These are phyloP conservation scores for Misgurnus anguillicaudatus DNA, from an alignment of 2,113 vertebrate genomes.

Conservation along the genomic window DNA sequence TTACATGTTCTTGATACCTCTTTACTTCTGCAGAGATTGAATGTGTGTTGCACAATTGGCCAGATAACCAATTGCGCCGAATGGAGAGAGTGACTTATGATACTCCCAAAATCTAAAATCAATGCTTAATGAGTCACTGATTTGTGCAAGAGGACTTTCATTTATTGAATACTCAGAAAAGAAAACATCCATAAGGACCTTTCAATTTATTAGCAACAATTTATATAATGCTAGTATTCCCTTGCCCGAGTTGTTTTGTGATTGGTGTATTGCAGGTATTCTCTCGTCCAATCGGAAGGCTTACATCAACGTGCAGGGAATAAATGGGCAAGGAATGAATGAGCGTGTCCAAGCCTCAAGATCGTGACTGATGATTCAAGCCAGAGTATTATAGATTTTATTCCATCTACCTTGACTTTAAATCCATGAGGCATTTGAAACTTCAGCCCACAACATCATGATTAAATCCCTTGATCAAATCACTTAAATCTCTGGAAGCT, in stretches of 20 bases:
- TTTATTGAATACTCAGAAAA: conserved; percentile 1
- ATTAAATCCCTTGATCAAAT: no score
- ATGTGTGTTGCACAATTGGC: conserved; percentile 14
- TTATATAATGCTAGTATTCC: background rate
- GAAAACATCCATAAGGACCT: background rate
- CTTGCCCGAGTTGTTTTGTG: background rate
- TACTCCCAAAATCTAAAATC: conserved; percentile 24
- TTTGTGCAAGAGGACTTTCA: conserved; percentile 6
- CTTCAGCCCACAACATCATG: background rate
- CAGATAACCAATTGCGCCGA: conserved; percentile 8
- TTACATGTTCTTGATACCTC: conserved; percentile 10
- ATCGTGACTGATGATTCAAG: background rate
- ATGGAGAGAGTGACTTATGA: conserved; percentile 1
- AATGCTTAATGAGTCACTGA: conserved; percentile 29
- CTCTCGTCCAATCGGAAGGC: background rate
- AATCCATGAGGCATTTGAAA: background rate
- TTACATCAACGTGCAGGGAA: background rate
- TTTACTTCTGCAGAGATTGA: conserved; percentile 18
- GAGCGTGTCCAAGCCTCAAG: background rate
- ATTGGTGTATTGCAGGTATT: background rate
- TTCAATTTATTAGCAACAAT: conserved; percentile 14
- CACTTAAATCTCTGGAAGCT: no score
- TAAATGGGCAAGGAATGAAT: background rate
- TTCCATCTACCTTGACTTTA: background rate
- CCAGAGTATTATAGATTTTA: background rate